These are phyloP conservation scores for Anneissia japonica DNA, from an alignment of 35 echinoderm and acorn worm genomes.

Conservation along the genomic window DNA sequence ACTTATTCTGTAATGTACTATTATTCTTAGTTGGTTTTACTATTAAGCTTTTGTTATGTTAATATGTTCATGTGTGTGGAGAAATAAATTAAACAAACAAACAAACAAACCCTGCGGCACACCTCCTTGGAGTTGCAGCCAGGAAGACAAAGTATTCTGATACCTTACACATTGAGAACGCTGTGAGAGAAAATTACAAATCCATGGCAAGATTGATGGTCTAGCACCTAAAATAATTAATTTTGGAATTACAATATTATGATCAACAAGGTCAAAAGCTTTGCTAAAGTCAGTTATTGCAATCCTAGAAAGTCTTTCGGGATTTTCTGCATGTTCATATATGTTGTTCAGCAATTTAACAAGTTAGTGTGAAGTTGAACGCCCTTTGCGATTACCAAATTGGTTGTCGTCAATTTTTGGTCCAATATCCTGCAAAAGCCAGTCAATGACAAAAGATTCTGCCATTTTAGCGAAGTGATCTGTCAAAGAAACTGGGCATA, in stretches of 20 bases:
- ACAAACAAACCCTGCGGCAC: neutral
- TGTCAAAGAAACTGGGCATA: slow-evolving; percentile 17
- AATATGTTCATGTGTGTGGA: too few relatives aligned
- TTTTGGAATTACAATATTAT: neutral
- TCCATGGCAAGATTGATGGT: neutral
- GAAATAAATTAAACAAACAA: too few relatives aligned
- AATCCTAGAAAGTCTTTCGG: neutral
- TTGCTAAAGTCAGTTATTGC: slow-evolving; percentile 22
- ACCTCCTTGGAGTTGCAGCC: neutral
- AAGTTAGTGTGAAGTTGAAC: slow-evolving; percentile 17
- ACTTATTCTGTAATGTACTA: too few relatives aligned
- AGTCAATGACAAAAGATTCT: slow-evolving; percentile 4
- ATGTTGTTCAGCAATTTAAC: slow-evolving; percentile 4
- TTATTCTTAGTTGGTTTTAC: too few relatives aligned
- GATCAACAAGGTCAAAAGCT: slow-evolving; percentile 22
- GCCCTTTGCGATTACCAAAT: slow-evolving; percentile 11
- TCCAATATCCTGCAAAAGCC: neutral
- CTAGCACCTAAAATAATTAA: neutral
- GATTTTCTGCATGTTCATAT: slow-evolving; percentile 6
- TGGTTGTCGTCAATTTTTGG: neutral
- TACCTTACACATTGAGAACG: neutral
- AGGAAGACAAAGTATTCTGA: neutral
- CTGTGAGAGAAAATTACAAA: neutral
- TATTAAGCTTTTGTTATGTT: too few relatives aligned
- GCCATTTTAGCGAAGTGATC: slow-evolving; percentile 9